Percentiles rank a stretch among this genome's conserved stretches.
Conservation (phyloP, 2,888 invertebrate genomes). For the Esperia sulphurella region DNA sequence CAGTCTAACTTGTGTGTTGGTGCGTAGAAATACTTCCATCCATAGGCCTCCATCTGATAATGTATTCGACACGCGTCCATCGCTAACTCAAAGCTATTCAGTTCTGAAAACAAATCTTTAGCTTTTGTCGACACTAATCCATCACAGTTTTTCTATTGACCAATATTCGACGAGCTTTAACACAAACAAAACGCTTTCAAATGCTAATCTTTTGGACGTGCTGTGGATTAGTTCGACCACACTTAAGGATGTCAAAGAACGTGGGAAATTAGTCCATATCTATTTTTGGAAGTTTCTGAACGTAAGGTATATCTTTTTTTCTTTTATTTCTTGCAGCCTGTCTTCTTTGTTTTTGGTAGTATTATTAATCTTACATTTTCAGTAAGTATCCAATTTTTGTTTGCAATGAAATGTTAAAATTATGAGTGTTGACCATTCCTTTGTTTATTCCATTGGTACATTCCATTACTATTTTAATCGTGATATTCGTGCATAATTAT, state of each 20-base stretch:
- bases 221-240: constrained; percentile 55
- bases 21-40: too few species aligned
- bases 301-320: too few species aligned
- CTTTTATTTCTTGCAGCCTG: too few species aligned
- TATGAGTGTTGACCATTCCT: too few species aligned
- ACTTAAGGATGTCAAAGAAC: constrained; percentile 22
- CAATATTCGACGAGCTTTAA: constrained; percentile 55
- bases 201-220: constrained; percentile 74
- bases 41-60: constrained; percentile 33
- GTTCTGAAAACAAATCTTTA: constrained; percentile 72
- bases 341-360: too few species aligned
- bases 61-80: constrained; percentile 66
- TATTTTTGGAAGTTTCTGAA: constrained; percentile 3
- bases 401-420: too few species aligned
- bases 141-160: constrained; percentile 74
- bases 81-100: constrained; percentile 67
- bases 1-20: not conserved
- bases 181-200: constrained; percentile 74
- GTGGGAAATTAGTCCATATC: constrained; percentile 57
- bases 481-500: too few species aligned
- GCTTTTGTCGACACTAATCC: constrained; percentile 62
- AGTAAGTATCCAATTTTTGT: too few species aligned
- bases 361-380: too few species aligned
- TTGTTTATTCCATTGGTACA: too few species aligned
- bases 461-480: too few species aligned